Evolutionary conservation across 2,888 invertebrate genomes (phyloP).

Genomic region (Ochropleura leucogaster): DNA sequence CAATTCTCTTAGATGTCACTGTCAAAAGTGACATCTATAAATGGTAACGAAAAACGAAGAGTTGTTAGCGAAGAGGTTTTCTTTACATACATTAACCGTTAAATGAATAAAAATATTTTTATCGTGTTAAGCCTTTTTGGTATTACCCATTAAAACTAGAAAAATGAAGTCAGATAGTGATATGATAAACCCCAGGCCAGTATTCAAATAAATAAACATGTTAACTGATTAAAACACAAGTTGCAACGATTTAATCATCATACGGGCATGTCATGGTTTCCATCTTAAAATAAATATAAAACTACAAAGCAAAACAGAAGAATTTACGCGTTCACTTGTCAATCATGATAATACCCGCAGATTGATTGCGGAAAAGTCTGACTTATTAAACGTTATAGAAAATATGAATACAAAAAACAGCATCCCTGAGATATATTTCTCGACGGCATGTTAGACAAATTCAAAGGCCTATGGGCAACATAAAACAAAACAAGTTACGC

Average conservation of each 20-base stretch:
- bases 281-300: conserved; percentile 13
- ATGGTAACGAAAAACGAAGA: no score
- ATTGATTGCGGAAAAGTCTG: not conserved
- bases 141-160: not conserved
- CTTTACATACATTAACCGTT: no score
- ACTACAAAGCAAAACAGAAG: not conserved
- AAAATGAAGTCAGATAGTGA: not conserved
- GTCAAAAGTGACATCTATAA: no score
- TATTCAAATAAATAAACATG: not conserved
- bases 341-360: conserved; percentile 28
- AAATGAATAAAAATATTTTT: no score
- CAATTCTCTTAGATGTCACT: no score
- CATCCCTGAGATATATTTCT: no score
- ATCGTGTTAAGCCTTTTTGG: not conserved
- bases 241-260: not conserved
- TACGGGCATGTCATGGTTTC: conserved; percentile 10
- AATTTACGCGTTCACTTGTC: not conserved
- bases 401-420: not conserved
- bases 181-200: not conserved
- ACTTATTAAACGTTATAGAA: not conserved
- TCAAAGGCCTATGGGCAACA: no score
- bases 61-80: no score
- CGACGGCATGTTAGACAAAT: no score
- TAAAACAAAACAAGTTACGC: no score
- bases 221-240: not conserved